Conservation (phyloP, 2,797 vertebrate genomes). For the Myotis planiceps region DNA sequence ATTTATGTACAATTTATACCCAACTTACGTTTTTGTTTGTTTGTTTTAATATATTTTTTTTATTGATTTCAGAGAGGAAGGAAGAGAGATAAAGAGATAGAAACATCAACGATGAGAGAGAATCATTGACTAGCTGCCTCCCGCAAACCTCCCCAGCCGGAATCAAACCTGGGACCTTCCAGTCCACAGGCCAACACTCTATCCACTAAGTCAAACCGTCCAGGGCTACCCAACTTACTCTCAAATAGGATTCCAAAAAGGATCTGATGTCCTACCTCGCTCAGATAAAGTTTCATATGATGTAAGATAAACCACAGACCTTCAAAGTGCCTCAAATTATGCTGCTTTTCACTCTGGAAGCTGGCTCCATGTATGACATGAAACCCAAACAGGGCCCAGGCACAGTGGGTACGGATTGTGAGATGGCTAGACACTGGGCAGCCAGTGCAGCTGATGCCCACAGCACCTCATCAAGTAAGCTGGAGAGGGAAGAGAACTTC, state of each 20-base stretch:
- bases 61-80: too few relatives aligned
- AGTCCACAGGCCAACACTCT: too few relatives aligned
- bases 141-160: too few relatives aligned
- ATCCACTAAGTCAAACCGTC: too few relatives aligned
- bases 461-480: neutral
- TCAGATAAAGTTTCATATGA: neutral
- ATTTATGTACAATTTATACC: neutral
- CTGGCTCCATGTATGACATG: neutral
- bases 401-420: neutral
- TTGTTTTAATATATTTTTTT: too few relatives aligned
- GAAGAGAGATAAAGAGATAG: too few relatives aligned
- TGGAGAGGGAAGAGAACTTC: neutral
- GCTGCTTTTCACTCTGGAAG: neutral
- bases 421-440: neutral
- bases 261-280: neutral
- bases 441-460: neutral
- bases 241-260: neutral
- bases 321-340: neutral
- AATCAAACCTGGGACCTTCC: too few relatives aligned
- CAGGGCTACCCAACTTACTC: neutral
- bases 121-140: too few relatives aligned
- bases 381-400: neutral
- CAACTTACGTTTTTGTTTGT: neutral
- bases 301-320: neutral
- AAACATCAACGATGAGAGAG: too few relatives aligned